These are phyloP conservation scores for Euura saliciscinereae DNA, from an alignment of 1,140 invertebrate species.

Conservation along the genomic window DNA sequence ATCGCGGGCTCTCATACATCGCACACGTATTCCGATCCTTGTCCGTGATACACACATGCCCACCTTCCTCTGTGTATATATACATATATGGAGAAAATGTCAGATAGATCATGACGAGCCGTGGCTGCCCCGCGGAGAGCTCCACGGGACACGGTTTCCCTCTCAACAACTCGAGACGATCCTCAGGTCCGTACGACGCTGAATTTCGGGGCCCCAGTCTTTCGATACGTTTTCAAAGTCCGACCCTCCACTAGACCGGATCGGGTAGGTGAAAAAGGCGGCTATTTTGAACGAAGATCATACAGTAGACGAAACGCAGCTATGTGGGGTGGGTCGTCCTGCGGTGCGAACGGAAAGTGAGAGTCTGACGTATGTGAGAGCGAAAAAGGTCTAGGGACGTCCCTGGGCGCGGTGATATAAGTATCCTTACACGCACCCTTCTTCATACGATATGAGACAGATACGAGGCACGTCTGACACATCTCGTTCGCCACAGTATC, in stretches of 20 bases:
- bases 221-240: too few species aligned
- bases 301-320: too few species aligned
- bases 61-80: background rate
- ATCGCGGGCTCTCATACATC: background rate
- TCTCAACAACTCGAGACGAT: conserved; percentile 32
- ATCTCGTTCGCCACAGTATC: conserved; percentile 46
- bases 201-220: conserved; percentile 7
- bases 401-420: too few species aligned
- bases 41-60: background rate
- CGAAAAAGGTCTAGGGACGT: too few species aligned
- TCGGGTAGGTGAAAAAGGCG: too few species aligned
- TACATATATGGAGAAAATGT: conserved; percentile 6
- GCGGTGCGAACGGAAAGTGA: too few species aligned
- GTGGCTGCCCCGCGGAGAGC: conserved; percentile 41
- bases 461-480: conserved; percentile 39
- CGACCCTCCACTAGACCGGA: too few species aligned
- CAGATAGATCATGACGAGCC: conserved; percentile 21
- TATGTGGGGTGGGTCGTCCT: too few species aligned
- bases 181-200: conserved; percentile 16
- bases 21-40: too few species aligned
- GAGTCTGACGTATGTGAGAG: too few species aligned
- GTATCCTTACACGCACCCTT: background rate
- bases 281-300: too few species aligned
- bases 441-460: conserved; percentile 1
- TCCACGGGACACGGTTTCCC: conserved; percentile 54